These are phyloP conservation scores for Serilophus lunatus DNA, from an alignment of 2,113 vertebrate species.

Conservation along the genomic window DNA sequence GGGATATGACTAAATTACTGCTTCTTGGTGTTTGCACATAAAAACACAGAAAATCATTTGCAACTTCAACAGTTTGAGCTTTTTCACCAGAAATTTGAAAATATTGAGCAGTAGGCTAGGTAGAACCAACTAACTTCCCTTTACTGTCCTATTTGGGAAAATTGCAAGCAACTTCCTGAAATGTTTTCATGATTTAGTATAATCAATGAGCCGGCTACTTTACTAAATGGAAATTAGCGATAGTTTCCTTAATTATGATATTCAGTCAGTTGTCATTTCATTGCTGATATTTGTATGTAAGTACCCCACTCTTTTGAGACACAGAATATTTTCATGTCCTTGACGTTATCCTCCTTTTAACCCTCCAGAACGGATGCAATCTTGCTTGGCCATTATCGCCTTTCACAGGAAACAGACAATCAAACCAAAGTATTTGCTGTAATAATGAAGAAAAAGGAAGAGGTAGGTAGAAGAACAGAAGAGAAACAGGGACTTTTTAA, in stretches of 20 bases:
- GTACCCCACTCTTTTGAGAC: neutral
- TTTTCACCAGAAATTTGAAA: neutral
- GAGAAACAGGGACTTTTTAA: neutral
- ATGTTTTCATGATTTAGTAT: neutral
- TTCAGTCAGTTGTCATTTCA: neutral
- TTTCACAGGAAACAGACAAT: constrained; percentile 97
- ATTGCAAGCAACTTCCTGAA: neutral
- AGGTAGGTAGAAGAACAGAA: constrained; percentile 74
- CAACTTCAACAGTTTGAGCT: neutral
- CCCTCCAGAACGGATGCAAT: constrained; percentile 87
- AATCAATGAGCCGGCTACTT: neutral
- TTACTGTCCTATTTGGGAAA: neutral
- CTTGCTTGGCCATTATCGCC: constrained; percentile 93
- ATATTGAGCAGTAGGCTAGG: neutral
- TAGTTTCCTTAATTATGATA: neutral
- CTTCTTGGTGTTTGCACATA: neutral
- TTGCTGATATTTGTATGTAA: neutral
- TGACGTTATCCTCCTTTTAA: neutral
- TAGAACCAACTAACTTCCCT: neutral
- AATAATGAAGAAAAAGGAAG: constrained; percentile 95
- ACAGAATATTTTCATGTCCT: neutral
- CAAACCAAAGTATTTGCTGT: constrained; percentile 99
- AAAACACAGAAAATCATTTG: neutral
- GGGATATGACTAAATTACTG: neutral
- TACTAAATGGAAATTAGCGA: neutral